Evolutionary conservation across 2,888 invertebrate species (phyloP).

Genomic region (Caenorhabditis sinica): DNA sequence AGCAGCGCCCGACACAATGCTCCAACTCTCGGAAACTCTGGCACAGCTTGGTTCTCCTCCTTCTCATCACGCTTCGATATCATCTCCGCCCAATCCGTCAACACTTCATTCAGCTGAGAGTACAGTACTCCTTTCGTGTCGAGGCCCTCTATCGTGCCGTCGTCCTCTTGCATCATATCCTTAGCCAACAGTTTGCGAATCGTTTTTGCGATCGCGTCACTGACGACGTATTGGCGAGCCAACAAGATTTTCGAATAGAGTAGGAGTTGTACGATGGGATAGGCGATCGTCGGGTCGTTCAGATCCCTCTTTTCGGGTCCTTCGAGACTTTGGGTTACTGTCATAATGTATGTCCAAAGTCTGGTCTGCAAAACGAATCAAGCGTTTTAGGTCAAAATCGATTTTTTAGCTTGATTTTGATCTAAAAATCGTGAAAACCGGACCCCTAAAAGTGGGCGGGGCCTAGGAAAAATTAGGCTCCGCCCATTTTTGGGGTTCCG

Average conservation of each 20-base stretch:
- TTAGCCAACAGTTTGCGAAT: background rate
- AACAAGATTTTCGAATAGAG: background rate
- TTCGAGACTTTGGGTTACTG: no score
- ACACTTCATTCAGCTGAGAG: background rate
- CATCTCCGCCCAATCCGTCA: background rate
- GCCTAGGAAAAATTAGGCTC: no score
- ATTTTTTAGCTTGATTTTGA: no score
- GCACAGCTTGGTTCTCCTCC: background rate
- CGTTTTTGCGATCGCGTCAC: background rate
- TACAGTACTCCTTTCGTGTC: background rate
- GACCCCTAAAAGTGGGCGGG: no score
- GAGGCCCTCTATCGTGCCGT: background rate
- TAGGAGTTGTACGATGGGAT: no score
- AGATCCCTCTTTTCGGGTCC: no score
- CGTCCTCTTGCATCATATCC: slow-evolving; percentile 3
- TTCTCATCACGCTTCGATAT: background rate
- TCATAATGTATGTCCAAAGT: no score
- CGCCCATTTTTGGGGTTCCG: no score
- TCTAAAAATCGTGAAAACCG: no score
- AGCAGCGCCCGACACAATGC: slow-evolving; percentile 12
- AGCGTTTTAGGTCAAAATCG: no score
- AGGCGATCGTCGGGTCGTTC: no score
- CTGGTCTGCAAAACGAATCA: no score
- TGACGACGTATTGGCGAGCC: background rate
- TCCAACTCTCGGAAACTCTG: slow-evolving; percentile 31